These are phyloP conservation scores for Girardinus metallicus DNA, from an alignment of 2,797 vertebrate genomes.

Conservation along the genomic window DNA sequence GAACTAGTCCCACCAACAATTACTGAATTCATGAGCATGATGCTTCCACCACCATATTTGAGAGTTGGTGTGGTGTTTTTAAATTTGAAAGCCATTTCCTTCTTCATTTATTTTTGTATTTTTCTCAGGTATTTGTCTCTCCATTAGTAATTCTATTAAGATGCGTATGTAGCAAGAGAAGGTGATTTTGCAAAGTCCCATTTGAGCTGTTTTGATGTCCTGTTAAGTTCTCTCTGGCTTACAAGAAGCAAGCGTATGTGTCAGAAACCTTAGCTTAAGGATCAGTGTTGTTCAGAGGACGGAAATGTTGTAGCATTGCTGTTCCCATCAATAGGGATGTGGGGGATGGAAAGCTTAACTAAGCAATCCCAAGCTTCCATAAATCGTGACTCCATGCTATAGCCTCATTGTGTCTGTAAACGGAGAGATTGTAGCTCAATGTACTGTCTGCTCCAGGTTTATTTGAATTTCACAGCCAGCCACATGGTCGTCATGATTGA, in stretches of 20 bases:
- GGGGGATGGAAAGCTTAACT: conserved; percentile 49
- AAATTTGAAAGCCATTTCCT: too few relatives aligned
- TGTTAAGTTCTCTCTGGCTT: neutral
- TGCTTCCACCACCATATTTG: neutral
- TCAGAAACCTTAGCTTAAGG: conserved; percentile 53
- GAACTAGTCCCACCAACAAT: neutral
- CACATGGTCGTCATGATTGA: conserved; percentile 8
- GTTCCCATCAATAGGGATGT: conserved; percentile 21
- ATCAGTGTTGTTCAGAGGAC: conserved; percentile 51
- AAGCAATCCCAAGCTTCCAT: conserved; percentile 36
- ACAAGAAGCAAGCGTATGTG: conserved; percentile 9
- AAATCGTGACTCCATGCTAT: conserved; percentile 40
- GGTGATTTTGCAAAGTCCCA: conserved; percentile 3
- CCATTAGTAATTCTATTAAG: neutral
- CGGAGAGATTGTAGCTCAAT: conserved; percentile 16
- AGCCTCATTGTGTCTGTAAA: conserved; percentile 51
- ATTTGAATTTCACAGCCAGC: conserved; percentile 44
- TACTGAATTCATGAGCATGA: neutral
- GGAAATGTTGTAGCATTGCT: conserved; percentile 50
- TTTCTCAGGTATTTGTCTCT: neutral
- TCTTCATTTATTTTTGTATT: neutral
- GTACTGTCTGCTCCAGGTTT: conserved; percentile 15
- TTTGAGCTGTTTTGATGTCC: neutral
- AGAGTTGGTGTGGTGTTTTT: too few relatives aligned
- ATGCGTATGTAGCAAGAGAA: conserved; percentile 34